Conservation (phyloP, 1,140 invertebrate genomes). For the Macrosteles quadrilineatus region DNA sequence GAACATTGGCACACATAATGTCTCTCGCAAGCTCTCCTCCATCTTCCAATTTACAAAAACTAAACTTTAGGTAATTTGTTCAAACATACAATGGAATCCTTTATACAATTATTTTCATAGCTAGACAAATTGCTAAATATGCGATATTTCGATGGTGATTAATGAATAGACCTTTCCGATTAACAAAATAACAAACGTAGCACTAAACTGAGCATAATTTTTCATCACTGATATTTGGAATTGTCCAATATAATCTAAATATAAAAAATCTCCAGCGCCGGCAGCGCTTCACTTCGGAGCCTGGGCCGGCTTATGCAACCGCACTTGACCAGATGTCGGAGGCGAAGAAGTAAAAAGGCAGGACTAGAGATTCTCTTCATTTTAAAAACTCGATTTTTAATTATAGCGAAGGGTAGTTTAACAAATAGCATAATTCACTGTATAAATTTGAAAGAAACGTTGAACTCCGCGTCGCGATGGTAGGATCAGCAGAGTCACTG, state of each 20-base stretch:
- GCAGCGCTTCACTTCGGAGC: slow-evolving; percentile 14
- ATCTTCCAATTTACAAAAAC: slow-evolving; percentile 16
- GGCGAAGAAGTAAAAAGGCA: slow-evolving; percentile 37
- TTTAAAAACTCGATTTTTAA: slow-evolving; percentile 33
- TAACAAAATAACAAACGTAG: slow-evolving; percentile 39
- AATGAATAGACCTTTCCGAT: neutral
- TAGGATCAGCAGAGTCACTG: neutral
- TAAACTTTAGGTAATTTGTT: slow-evolving; percentile 12
- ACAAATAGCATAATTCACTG: slow-evolving; percentile 17
- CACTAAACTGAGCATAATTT: slow-evolving; percentile 43
- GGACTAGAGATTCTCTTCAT: slow-evolving; percentile 38
- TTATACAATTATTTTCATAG: slow-evolving; percentile 32
- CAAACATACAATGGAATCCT: slow-evolving; percentile 12
- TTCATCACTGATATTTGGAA: slow-evolving; percentile 37
- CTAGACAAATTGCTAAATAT: slow-evolving; percentile 26
- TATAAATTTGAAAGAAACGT: slow-evolving; percentile 20
- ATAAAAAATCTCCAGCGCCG: slow-evolving; percentile 39
- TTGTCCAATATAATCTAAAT: slow-evolving; percentile 35
- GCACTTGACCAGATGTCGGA: neutral
- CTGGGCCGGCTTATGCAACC: neutral
- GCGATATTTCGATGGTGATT: slow-evolving; percentile 32
- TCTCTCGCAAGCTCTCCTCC: slow-evolving; percentile 27
- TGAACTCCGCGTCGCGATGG: neutral
- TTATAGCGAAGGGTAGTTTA: slow-evolving; percentile 32
- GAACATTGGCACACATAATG: slow-evolving; percentile 38